Conservation (phyloP, 2,113 vertebrate species). For the Macheiramphus alcinus region DNA sequence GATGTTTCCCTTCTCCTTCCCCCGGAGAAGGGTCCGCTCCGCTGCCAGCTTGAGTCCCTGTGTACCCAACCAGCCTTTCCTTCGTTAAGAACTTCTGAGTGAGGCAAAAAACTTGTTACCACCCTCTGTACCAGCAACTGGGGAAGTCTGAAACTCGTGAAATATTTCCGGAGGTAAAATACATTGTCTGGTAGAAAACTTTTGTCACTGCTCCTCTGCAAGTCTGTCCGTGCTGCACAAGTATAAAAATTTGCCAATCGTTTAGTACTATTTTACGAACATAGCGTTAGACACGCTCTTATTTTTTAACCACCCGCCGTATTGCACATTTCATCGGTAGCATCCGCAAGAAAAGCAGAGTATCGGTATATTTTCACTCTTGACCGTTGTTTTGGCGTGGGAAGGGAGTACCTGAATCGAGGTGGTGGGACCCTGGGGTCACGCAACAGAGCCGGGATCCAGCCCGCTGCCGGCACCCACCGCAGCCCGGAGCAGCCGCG, state of each 20-base stretch:
- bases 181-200: background rate
- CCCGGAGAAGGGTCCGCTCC: background rate
- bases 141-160: background rate
- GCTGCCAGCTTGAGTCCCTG: background rate
- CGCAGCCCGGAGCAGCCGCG: fast-evolving
- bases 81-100: background rate
- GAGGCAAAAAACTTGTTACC: background rate
- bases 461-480: background rate
- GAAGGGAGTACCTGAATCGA: fast-evolving
- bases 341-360: background rate
- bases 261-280: background rate
- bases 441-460: fast-evolving
- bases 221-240: background rate
- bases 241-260: background rate
- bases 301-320: background rate
- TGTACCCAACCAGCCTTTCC: background rate
- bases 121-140: background rate
- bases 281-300: background rate
- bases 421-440: background rate
- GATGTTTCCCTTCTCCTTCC: background rate
- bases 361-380: background rate
- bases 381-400: fast-evolving
- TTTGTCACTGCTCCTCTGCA: background rate
- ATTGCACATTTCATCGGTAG: background rate
- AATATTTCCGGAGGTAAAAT: background rate